phyloP scores from a whole-genome alignment of 2,113 vertebrate species.

The Pelusios castaneus region DNA sequence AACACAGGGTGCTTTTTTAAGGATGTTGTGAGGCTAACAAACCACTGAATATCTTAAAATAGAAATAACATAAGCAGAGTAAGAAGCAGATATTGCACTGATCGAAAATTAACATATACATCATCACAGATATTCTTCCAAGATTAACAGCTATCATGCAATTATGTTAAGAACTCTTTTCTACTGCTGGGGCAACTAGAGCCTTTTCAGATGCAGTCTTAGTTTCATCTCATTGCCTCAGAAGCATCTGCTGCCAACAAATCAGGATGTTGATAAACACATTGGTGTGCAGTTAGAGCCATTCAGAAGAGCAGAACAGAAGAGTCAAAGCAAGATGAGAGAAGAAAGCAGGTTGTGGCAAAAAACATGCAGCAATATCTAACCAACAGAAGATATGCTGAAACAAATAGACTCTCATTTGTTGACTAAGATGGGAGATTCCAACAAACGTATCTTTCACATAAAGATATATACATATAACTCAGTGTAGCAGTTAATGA shows the following conservation, averaged over 20 bases:
- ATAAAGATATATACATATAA: not conserved
- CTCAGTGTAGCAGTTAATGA: not conserved
- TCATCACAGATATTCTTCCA: not conserved
- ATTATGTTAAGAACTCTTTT: not conserved
- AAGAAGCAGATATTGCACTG: not conserved
- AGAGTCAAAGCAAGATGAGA: not conserved
- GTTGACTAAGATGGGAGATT: not conserved
- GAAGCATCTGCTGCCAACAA: not conserved
- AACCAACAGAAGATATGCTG: not conserved
- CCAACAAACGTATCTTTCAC: not conserved
- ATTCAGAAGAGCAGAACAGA: not conserved
- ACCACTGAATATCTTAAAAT: constrained; percentile 19
- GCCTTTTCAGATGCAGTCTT: not conserved
- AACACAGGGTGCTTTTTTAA: not conserved
- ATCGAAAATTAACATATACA: not conserved
- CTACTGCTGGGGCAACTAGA: not conserved
- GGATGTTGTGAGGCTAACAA: not conserved
- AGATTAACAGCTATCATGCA: not conserved
- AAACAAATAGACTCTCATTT: not conserved
- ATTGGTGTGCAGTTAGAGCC: not conserved
- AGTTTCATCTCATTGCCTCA: not conserved
- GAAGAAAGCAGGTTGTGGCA: not conserved
- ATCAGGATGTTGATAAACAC: not conserved
- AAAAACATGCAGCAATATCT: not conserved
- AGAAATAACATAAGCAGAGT: not conserved